A percentile compares a stretch with the other conserved stretches of the same genome.
Conservation (phyloP, 2,797 vertebrate species). For the Chelon auratus region DNA sequence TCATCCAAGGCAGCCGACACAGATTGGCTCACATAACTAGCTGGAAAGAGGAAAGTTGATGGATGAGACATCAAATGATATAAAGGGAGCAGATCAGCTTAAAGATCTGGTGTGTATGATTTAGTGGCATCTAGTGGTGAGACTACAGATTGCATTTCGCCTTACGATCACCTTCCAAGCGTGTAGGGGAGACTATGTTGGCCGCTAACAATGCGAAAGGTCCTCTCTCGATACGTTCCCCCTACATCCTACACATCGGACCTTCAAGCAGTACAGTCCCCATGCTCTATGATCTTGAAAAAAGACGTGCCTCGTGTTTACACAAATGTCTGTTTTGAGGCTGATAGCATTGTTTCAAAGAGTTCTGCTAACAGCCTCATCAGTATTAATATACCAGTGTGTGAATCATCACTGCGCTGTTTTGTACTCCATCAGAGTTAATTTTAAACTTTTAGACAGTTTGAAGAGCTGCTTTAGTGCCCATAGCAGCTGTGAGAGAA, state of each 20-base stretch:
- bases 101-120: no score
- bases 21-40: not conserved
- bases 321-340: slow-evolving; percentile 4
- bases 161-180: no score
- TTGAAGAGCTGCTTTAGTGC: slow-evolving; percentile 22
- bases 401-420: slow-evolving; percentile 17
- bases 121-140: no score
- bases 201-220: no score
- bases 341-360: slow-evolving; percentile 7
- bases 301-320: slow-evolving; percentile 4
- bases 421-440: slow-evolving; percentile 17
- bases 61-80: not conserved
- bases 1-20: not conserved
- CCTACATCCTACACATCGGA: not conserved
- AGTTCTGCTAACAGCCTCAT: not conserved
- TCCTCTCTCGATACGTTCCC: no score
- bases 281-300: not conserved
- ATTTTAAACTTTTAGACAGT: slow-evolving; percentile 41
- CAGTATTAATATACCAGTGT: slow-evolving; percentile 29
- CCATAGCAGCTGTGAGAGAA: slow-evolving; percentile 15
- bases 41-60: not conserved
- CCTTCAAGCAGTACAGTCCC: not conserved
- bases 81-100: not conserved
- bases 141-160: no score
- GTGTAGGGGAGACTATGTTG: no score